Conservation (phyloP, 1,140 invertebrate species). For the Zaprionus taronus region DNA sequence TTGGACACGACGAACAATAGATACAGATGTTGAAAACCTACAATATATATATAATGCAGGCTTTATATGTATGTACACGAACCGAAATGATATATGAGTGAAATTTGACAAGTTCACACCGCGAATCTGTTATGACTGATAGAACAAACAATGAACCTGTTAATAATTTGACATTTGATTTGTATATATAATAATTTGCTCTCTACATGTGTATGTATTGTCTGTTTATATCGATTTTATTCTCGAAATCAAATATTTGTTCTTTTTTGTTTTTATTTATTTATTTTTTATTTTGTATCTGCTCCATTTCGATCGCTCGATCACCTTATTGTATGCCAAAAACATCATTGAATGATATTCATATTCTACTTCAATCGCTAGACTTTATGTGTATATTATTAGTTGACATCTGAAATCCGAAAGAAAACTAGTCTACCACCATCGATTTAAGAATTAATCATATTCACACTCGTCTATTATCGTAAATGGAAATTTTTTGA, state of each 20-base stretch:
- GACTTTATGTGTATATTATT: conserved; percentile 69
- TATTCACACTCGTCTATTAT: conserved; percentile 47
- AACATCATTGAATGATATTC: conserved; percentile 55
- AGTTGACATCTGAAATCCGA: conserved; percentile 52
- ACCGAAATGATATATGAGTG: conserved; percentile 40
- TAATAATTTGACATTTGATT: conserved; percentile 74
- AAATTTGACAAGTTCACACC: conserved; percentile 54
- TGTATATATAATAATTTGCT: conserved; percentile 62
- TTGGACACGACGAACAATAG: conserved; percentile 76
- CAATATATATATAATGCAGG: conserved; percentile 23
- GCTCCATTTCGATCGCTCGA: conserved; percentile 42
- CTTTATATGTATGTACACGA: conserved; percentile 27
- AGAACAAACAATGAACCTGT: conserved; percentile 52
- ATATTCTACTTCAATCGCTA: conserved; percentile 32
- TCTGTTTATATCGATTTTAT: conserved; percentile 62
- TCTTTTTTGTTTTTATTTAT: conserved; percentile 10
- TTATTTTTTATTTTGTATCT: conserved; percentile 41
- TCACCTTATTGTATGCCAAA: conserved; percentile 56
- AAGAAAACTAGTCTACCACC: conserved; percentile 61
- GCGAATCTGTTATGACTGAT: conserved; percentile 69
- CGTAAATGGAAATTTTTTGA: conserved; percentile 38
- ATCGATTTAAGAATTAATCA: conserved; percentile 56
- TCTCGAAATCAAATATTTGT: conserved; percentile 52
- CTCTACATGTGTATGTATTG: conserved; percentile 47
- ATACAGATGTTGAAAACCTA: conserved; percentile 1